A percentile compares a stretch with the other conserved stretches of the same genome.
Conservation (phyloP, 2,113 vertebrate species). For the Elgaria multicarinata region DNA sequence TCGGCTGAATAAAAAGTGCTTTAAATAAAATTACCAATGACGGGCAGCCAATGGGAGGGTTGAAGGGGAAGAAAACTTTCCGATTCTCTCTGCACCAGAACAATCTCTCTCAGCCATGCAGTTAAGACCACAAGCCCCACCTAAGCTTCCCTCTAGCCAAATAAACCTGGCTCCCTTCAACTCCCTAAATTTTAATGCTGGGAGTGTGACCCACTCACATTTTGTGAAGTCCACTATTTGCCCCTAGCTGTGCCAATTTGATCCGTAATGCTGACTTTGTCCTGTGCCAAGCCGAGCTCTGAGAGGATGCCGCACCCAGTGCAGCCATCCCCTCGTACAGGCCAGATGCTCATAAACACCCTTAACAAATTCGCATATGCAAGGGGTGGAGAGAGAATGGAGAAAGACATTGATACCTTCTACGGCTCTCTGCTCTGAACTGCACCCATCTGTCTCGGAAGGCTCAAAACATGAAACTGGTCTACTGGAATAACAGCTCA, state of each 20-base stretch:
- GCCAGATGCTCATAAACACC: slow-evolving; percentile 17
- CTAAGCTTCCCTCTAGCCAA: not conserved
- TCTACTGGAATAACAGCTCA: slow-evolving; percentile 23
- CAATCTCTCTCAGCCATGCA: not conserved
- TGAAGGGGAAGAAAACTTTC: not conserved
- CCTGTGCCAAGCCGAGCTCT: not conserved
- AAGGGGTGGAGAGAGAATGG: not conserved
- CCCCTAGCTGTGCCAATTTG: not conserved
- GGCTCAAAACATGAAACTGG: slow-evolving; percentile 36
- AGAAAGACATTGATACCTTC: not conserved
- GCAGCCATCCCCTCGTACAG: not conserved
- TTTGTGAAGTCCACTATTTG: not conserved
- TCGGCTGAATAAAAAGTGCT: not conserved
- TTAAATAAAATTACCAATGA: not conserved
- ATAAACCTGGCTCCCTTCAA: not conserved
- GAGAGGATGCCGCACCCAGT: not conserved
- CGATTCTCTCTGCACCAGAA: not conserved
- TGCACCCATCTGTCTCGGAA: slow-evolving; percentile 53
- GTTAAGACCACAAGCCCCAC: not conserved
- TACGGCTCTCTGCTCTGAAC: not conserved
- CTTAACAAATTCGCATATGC: slow-evolving; percentile 7
- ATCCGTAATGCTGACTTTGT: not conserved
- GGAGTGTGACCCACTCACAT: slow-evolving; percentile 2
- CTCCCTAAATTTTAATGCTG: not conserved
- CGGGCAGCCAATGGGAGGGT: not conserved